Percentiles rank a stretch among this genome's conserved stretches.
Conservation (phyloP, 2,888 invertebrate genomes). For the Sturmia bella region DNA sequence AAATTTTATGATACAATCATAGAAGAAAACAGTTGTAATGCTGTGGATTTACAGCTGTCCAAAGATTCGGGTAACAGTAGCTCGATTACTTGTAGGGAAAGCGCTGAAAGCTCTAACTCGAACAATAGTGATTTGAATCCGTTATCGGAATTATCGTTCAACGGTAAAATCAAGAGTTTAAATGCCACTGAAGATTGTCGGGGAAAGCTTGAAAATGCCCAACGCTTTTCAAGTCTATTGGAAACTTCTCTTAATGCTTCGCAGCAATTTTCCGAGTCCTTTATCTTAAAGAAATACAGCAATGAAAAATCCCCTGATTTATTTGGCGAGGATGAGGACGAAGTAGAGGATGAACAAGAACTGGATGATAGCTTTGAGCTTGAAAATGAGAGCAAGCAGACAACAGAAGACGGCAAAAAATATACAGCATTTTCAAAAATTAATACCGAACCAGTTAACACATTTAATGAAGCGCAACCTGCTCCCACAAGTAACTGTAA, state of each 20-base stretch:
- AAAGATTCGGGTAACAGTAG: constrained; percentile 43
- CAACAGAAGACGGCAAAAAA: constrained; percentile 9
- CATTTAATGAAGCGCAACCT: constrained; percentile 43
- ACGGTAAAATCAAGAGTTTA: constrained; percentile 79
- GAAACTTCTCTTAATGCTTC: constrained; percentile 69
- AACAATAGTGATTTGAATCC: constrained; percentile 51
- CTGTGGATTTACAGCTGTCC: constrained; percentile 78
- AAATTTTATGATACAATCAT: constrained; percentile 76
- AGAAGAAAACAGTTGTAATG: constrained; percentile 81
- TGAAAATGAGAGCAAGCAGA: constrained; percentile 14
- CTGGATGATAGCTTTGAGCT: constrained; percentile 24
- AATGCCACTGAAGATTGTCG: constrained; percentile 48
- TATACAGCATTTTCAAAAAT: constrained; percentile 18
- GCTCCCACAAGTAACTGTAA: constrained; percentile 14
- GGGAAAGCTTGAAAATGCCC: neutral
- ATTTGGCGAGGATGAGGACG: constrained; percentile 85
- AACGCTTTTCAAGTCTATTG: constrained; percentile 57
- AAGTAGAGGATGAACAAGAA: constrained; percentile 74
- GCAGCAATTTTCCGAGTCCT: constrained; percentile 72
- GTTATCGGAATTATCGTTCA: constrained; percentile 76
- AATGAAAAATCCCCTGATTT: constrained; percentile 85
- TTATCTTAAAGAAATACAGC: constrained; percentile 74
- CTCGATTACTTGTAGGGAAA: constrained; percentile 20
- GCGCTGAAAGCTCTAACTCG: constrained; percentile 39
- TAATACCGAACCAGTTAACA: constrained; percentile 20